phyloP scores from a whole-genome alignment of 2,888 invertebrate species.

The Gastrophysa polygoni region DNA sequence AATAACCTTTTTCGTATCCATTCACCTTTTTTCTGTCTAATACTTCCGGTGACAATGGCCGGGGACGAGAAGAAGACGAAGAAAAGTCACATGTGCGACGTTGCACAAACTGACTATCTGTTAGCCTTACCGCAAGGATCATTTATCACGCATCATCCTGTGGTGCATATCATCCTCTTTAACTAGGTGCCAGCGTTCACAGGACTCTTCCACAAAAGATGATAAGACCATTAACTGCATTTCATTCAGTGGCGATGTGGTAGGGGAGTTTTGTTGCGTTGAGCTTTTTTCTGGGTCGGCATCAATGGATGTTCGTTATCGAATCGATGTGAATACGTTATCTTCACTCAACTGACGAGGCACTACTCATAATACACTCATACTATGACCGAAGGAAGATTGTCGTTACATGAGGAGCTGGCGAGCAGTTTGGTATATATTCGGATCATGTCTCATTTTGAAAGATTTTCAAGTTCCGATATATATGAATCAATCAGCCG shows the following conservation, averaged over 20 bases:
- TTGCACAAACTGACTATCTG: constrained; percentile 53
- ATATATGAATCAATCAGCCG: no score
- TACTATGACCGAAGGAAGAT: no score
- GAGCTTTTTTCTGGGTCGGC: background rate
- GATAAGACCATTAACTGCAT: constrained; percentile 11
- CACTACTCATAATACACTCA: background rate
- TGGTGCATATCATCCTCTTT: constrained; percentile 59
- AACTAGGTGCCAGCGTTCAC: constrained; percentile 50
- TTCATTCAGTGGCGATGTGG: background rate
- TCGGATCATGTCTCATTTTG: no score
- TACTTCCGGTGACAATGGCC: constrained; percentile 52
- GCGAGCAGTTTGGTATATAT: no score
- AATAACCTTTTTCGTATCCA: constrained; percentile 54
- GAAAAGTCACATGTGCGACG: constrained; percentile 44
- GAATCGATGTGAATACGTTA: background rate
- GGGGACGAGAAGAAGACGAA: constrained; percentile 49
- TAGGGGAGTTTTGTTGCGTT: background rate
- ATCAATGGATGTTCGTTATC: background rate
- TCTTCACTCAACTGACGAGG: background rate
- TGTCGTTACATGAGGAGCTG: no score
- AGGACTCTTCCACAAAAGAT: constrained; percentile 38
- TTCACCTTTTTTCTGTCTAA: constrained; percentile 49
- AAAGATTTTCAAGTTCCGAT: no score
- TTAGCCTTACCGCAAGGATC: constrained; percentile 54
- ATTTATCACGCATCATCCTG: constrained; percentile 52